Conservation (phyloP, 2,113 vertebrate species). For the Pluvialis apricaria region DNA sequence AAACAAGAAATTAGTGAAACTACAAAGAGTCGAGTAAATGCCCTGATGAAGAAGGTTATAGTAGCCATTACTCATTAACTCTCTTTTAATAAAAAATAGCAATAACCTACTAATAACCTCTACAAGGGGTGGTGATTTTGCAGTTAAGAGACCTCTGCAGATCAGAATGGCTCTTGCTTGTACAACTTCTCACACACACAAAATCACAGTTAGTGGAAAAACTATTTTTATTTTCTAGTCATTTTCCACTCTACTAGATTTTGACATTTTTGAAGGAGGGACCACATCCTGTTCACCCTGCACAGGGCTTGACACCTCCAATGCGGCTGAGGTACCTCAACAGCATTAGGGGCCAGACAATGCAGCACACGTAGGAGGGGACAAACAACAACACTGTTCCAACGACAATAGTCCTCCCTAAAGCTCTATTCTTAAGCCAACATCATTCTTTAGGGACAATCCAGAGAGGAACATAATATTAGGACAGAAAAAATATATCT, state of each 20-base stretch:
- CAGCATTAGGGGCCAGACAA: background rate
- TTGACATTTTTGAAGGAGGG: background rate
- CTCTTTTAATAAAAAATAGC: background rate
- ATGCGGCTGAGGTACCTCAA: background rate
- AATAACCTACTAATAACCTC: background rate
- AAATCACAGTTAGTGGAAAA: background rate
- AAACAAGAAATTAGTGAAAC: background rate
- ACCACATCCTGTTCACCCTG: background rate
- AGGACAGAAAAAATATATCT: background rate
- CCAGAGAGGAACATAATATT: background rate
- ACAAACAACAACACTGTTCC: background rate
- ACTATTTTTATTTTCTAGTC: background rate
- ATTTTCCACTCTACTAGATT: background rate
- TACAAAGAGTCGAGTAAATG: background rate
- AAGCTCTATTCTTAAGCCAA: background rate
- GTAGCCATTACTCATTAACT: background rate
- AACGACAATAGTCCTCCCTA: background rate
- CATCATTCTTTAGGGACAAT: background rate
- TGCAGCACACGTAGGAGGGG: background rate
- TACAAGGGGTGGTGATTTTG: background rate
- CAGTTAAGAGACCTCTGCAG: background rate
- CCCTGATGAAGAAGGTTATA: background rate
- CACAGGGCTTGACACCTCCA: background rate
- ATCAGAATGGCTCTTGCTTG: background rate
- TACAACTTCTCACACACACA: background rate